A percentile compares a stretch with the other conserved stretches of the same genome.
Evolutionary conservation across 2,113 vertebrate genomes (phyloP).

Genomic region (Eudyptes chrysolophus): DNA sequence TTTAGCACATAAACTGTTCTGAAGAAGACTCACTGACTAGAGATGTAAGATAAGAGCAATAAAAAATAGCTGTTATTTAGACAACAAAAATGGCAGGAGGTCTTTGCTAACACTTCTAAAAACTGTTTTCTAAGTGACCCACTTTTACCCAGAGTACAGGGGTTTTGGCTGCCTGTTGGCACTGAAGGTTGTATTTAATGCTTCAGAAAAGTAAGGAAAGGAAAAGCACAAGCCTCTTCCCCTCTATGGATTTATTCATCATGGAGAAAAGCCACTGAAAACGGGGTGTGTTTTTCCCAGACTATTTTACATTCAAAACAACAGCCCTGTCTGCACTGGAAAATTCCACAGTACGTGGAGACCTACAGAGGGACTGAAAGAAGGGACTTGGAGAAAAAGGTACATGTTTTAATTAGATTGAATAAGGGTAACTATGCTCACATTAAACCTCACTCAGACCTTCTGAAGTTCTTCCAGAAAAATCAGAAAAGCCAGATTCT

Average conservation of each 20-base stretch:
- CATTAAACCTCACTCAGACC: not conserved
- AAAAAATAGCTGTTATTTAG: not conserved
- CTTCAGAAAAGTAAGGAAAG: slow-evolving; percentile 4
- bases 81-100: not conserved
- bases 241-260: slow-evolving; percentile 43
- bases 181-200: not conserved
- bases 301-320: slow-evolving; percentile 59
- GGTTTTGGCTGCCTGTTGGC: not conserved
- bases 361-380: not conserved
- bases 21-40: not conserved
- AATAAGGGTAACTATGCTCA: not conserved
- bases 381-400: not conserved
- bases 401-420: not conserved
- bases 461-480: not conserved
- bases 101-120: not conserved
- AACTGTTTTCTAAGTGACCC: not conserved
- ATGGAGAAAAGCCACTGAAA: slow-evolving; percentile 49
- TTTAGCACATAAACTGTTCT: not conserved
- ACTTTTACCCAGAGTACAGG: not conserved
- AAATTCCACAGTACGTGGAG: slow-evolving; percentile 46
- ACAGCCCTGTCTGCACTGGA: slow-evolving; percentile 38
- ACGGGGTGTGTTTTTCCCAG: slow-evolving; percentile 37
- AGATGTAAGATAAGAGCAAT: not conserved
- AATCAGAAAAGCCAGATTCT: not conserved
- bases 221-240: not conserved